Conservation (phyloP, 2,113 vertebrate species). For the Etia nguti region DNA sequence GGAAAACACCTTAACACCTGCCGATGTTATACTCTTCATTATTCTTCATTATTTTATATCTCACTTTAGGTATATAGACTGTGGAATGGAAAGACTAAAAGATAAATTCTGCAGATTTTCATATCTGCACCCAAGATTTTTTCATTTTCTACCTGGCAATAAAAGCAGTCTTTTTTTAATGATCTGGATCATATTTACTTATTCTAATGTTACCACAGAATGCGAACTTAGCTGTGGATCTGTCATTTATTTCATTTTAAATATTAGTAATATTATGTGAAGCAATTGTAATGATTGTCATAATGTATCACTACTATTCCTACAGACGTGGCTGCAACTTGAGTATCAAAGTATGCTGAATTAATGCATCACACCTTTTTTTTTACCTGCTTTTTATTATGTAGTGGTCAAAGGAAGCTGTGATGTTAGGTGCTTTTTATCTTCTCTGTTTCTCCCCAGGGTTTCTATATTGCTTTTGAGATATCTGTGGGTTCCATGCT, state of each 20-base stretch:
- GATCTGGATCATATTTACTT: conserved; percentile 27
- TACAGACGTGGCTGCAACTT: background rate
- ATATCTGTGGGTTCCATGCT: conserved; percentile 71
- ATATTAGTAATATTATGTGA: background rate
- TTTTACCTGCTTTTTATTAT: conserved; percentile 24
- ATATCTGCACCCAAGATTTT: background rate
- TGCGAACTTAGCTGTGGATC: conserved; percentile 10
- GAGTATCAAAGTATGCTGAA: background rate
- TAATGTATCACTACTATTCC: background rate
- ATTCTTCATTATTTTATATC: background rate
- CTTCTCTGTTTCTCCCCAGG: conserved; percentile 51
- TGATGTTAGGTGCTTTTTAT: conserved; percentile 52
- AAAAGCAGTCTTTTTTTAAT: conserved; percentile 34
- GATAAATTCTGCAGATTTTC: background rate
- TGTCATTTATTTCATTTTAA: conserved; percentile 28
- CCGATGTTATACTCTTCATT: background rate
- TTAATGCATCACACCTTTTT: background rate
- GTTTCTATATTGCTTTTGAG: conserved; percentile 59
- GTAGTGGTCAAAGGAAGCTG: conserved; percentile 48
- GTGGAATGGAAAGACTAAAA: background rate
- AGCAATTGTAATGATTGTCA: background rate
- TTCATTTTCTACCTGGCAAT: conserved; percentile 47
- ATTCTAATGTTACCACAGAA: conserved; percentile 49
- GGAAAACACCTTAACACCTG: background rate
- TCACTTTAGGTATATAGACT: background rate